phyloP scores from a whole-genome alignment of 2,113 vertebrate species.

The Ochotona princeps region DNA sequence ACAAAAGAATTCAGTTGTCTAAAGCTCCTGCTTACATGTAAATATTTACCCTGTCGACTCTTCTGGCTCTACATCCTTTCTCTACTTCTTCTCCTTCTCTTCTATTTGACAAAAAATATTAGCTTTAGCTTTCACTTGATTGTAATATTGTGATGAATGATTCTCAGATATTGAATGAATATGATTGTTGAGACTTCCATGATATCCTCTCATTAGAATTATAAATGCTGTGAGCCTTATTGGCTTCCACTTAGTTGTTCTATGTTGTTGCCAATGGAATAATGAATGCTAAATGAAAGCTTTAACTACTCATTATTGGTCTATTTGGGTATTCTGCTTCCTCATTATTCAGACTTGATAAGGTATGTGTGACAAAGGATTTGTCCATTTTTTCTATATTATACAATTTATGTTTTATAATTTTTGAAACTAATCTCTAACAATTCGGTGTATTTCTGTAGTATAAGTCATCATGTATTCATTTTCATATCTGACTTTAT shows the following conservation, averaged over 20 bases:
- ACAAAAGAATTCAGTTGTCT: conserved; percentile 32
- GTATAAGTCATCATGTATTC: too few relatives aligned
- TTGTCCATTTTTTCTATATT: too few relatives aligned
- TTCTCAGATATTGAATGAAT: conserved; percentile 38
- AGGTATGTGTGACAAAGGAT: too few relatives aligned
- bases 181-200: not conserved
- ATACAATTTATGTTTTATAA: too few relatives aligned
- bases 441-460: too few relatives aligned
- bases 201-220: conserved; percentile 27
- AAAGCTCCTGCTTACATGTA: not conserved
- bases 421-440: too few relatives aligned
- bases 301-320: too few relatives aligned
- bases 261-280: not conserved
- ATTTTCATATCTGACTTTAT: too few relatives aligned
- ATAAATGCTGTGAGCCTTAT: not conserved
- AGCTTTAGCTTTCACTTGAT: conserved; percentile 32
- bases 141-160: not conserved
- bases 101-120: conserved; percentile 29
- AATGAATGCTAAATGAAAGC: not conserved
- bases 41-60: conserved; percentile 25
- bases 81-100: not conserved
- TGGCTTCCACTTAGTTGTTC: not conserved
- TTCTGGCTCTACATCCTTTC: not conserved
- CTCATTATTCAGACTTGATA: too few relatives aligned
- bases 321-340: too few relatives aligned